Percentiles rank a stretch among this genome's conserved stretches.
Conservation (phyloP, 1,140 invertebrate genomes). For the Belonocnema kinseyi region DNA sequence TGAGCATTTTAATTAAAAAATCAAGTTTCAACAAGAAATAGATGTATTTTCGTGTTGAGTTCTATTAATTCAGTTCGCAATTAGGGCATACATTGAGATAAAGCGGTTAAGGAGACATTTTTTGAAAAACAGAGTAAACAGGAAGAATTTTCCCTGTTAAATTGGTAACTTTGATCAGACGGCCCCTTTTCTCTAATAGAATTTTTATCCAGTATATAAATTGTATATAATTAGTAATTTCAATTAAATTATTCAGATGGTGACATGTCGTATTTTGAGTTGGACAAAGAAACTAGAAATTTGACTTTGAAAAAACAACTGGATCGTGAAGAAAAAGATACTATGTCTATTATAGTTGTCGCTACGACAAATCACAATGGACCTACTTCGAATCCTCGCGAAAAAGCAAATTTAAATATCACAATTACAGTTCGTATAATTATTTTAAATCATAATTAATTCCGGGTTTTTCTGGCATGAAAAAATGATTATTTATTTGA, state of each 20-base stretch:
- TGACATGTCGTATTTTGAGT: slow-evolving; percentile 67
- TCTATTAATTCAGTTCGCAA: too few relatives aligned
- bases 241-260: slow-evolving; percentile 59
- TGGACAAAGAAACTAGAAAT: slow-evolving; percentile 64
- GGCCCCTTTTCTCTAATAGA: too few relatives aligned
- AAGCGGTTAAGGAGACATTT: too few relatives aligned
- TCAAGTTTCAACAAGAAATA: too few relatives aligned
- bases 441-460: neutral
- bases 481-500: neutral
- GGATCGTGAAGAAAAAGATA: slow-evolving; percentile 64
- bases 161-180: too few relatives aligned
- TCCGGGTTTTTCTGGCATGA: neutral
- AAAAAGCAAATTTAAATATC: slow-evolving; percentile 67
- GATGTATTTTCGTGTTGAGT: too few relatives aligned
- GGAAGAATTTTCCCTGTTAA: too few relatives aligned
- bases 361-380: slow-evolving; percentile 68
- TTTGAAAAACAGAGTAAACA: too few relatives aligned
- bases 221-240: too few relatives aligned
- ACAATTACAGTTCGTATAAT: slow-evolving; percentile 66
- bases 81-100: too few relatives aligned
- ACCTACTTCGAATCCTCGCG: slow-evolving; percentile 43
- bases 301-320: slow-evolving; percentile 65
- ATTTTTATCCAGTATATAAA: too few relatives aligned
- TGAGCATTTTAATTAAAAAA: too few relatives aligned
- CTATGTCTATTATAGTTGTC: slow-evolving; percentile 62